Percentiles rank a stretch among this genome's conserved stretches.
Evolutionary conservation across 2,113 vertebrate genomes (phyloP).

Genomic region (Gallinago undulata): DNA sequence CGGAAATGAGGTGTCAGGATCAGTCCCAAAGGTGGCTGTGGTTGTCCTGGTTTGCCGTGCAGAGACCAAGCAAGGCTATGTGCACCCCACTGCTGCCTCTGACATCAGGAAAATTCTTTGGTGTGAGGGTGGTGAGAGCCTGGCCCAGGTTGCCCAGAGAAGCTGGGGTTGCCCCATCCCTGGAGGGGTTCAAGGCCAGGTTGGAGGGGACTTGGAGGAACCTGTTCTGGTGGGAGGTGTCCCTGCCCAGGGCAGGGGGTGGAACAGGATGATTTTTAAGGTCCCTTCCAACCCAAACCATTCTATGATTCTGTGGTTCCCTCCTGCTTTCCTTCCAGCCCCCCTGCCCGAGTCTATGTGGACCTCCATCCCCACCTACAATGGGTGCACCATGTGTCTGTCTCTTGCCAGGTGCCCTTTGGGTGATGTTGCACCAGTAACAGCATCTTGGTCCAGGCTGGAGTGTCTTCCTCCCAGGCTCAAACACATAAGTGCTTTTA

Average conservation of each 20-base stretch:
- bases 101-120: no score
- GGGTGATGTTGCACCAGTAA: neutral
- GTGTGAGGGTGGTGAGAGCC: no score
- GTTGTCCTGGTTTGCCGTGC: neutral
- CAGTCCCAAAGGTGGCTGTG: neutral
- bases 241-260: no score
- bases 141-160: no score
- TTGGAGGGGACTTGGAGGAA: no score
- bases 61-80: neutral
- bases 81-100: neutral
- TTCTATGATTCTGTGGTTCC: neutral
- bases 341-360: fast-evolving
- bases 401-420: neutral
- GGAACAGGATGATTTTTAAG: no score
- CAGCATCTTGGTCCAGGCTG: neutral
- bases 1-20: neutral
- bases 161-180: no score
- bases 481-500: neutral
- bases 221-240: no score
- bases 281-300: no score
- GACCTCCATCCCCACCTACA: neutral
- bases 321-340: neutral
- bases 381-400: fast-evolving
- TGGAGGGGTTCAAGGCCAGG: no score
- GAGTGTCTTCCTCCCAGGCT: neutral